Conservation (phyloP, 2,797 vertebrate species). For the Orestias chungarensis region DNA sequence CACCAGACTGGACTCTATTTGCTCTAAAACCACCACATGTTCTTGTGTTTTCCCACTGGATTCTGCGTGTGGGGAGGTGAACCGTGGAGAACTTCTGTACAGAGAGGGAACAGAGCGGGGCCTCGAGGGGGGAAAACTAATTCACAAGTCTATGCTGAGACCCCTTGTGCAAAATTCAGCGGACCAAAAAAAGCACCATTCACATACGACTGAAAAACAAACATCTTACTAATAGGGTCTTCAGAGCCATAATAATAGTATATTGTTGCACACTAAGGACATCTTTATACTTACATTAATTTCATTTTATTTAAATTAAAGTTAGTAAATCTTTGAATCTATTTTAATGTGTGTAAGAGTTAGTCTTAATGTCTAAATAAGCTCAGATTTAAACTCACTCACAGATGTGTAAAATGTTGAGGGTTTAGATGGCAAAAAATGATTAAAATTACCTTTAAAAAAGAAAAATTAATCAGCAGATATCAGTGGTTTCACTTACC, state of each 20-base stretch:
- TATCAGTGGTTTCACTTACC: background rate
- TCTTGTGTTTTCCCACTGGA: slow-evolving; percentile 27
- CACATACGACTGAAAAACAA: slow-evolving; percentile 38
- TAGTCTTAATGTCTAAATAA: background rate
- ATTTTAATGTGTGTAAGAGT: background rate
- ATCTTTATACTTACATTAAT: background rate
- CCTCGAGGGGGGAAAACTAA: slow-evolving; percentile 50
- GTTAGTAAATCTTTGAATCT: background rate
- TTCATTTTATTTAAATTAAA: background rate
- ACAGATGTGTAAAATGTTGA: background rate
- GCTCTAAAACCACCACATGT: slow-evolving; percentile 53
- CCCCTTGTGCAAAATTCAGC: slow-evolving; percentile 32
- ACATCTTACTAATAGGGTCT: background rate
- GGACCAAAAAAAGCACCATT: slow-evolving; percentile 48
- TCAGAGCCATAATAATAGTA: background rate
- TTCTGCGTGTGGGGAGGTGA: slow-evolving; percentile 46
- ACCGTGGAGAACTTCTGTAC: slow-evolving; percentile 59
- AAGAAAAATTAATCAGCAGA: background rate
- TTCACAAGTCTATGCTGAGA: slow-evolving; percentile 51
- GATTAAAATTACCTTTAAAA: background rate
- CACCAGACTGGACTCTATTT: slow-evolving; percentile 30
- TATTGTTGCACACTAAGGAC: too few relatives aligned
- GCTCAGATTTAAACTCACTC: background rate
- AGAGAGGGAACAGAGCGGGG: slow-evolving; percentile 49
- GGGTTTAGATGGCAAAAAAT: background rate